These are phyloP conservation scores for Melopsittacus undulatus DNA, from an alignment of 2,797 vertebrate genomes.

Conservation along the genomic window DNA sequence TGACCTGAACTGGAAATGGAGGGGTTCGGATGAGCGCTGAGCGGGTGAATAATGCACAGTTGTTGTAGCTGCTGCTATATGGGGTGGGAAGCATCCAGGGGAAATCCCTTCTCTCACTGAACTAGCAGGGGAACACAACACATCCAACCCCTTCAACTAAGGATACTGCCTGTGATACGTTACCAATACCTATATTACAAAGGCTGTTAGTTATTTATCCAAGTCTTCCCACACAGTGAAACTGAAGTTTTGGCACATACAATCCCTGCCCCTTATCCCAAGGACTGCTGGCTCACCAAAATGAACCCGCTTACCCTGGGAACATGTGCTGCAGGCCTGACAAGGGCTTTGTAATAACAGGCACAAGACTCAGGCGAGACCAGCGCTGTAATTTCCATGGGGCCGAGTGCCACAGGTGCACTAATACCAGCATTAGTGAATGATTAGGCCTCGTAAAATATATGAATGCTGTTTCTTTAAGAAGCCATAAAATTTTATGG, in stretches of 20 bases:
- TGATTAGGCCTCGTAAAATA: constrained; percentile 60
- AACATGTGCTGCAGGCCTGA: not conserved
- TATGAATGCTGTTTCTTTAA: constrained; percentile 76
- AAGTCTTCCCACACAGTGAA: not conserved
- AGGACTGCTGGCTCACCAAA: not conserved
- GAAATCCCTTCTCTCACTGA: not conserved
- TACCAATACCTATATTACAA: accelerated
- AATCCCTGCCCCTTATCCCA: constrained; percentile 40
- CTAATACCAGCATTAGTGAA: constrained; percentile 60
- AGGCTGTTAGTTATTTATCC: not conserved
- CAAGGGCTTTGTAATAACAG: constrained; percentile 25
- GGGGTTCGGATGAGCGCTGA: not conserved
- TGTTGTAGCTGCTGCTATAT: not conserved
- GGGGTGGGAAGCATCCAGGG: not conserved
- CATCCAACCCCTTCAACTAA: not conserved
- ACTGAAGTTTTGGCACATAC: not conserved
- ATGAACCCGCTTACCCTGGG: not conserved
- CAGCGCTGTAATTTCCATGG: constrained; percentile 57
- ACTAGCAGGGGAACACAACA: not conserved
- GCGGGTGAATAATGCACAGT: accelerated
- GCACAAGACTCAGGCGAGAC: not conserved
- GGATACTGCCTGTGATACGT: accelerated
- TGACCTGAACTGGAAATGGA: not conserved
- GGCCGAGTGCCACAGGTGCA: constrained; percentile 72
- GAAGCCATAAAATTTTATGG: constrained; percentile 73